Evolutionary conservation across 2,888 invertebrate genomes (phyloP).

Genomic region (Caenorhabditis drosophilae): DNA sequence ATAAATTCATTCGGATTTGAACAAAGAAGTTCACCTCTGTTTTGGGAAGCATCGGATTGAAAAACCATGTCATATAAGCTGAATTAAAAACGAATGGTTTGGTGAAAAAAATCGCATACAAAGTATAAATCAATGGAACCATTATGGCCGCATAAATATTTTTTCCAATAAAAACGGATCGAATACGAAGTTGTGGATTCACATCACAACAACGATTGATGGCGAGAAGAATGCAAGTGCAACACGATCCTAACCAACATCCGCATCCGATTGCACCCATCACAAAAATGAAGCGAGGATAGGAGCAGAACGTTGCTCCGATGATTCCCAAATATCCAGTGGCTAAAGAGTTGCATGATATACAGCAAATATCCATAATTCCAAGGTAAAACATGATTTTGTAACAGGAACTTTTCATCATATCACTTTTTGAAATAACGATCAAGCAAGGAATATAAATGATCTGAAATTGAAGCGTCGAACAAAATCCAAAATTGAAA

Average conservation of each 20-base stretch:
- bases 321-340: slow-evolving; percentile 30
- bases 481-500: too few species aligned
- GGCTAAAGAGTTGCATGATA: slow-evolving; percentile 18
- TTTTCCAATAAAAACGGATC: slow-evolving; percentile 19
- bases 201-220: slow-evolving; percentile 32
- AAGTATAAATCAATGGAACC: slow-evolving; percentile 12
- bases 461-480: slow-evolving; percentile 18
- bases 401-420: slow-evolving; percentile 33
- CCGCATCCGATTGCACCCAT: slow-evolving; percentile 22
- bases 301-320: slow-evolving; percentile 30
- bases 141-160: slow-evolving; percentile 18
- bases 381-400: slow-evolving; percentile 34
- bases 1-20: background rate
- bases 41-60: slow-evolving; percentile 13
- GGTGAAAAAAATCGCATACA: slow-evolving; percentile 18
- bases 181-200: slow-evolving; percentile 14
- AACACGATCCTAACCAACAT: slow-evolving; percentile 37
- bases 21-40: background rate
- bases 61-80: slow-evolving; percentile 35
- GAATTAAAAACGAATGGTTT: slow-evolving; percentile 26
- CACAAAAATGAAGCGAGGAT: slow-evolving; percentile 17
- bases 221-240: slow-evolving; percentile 27
- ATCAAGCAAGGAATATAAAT: slow-evolving; percentile 25
- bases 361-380: slow-evolving; percentile 21
- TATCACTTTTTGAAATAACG: slow-evolving; percentile 17